Percentiles rank a stretch among this genome's conserved stretches.
Evolutionary conservation across 2,888 invertebrate species (phyloP).

Genomic region (Trypoxylon attenuatum): DNA sequence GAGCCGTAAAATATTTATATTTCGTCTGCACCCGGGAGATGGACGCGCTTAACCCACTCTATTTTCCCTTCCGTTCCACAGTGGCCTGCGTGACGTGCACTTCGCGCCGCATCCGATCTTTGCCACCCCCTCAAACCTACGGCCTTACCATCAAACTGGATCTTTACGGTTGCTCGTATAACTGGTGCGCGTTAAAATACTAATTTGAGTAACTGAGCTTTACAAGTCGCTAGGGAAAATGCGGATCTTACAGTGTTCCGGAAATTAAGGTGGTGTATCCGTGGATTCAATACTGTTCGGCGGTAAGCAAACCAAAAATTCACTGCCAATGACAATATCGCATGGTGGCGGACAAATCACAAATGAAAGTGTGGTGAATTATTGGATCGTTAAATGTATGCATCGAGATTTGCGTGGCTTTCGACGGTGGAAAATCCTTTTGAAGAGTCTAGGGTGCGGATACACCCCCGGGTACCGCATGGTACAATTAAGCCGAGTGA

Average conservation of each 20-base stretch:
- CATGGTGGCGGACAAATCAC: too few species aligned
- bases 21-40: constrained; percentile 53
- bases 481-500: constrained; percentile 16
- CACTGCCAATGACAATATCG: too few species aligned
- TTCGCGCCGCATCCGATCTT: constrained; percentile 3
- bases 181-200: neutral
- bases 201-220: constrained; percentile 3
- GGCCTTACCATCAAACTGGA: constrained; percentile 3
- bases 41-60: constrained; percentile 13
- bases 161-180: constrained; percentile 2
- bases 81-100: neutral
- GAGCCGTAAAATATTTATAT: constrained; percentile 63
- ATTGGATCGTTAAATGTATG: neutral
- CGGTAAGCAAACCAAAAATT: too few species aligned
- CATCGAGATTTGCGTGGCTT: neutral
- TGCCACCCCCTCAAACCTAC: neutral
- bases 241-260: neutral
- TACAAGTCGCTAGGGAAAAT: too few species aligned
- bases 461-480: neutral
- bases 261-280: neutral
- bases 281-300: too few species aligned
- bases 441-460: neutral
- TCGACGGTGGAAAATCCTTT: neutral
- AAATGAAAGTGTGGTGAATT: too few species aligned
- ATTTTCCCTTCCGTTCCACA: neutral